Evolutionary conservation across 2,113 vertebrate species (phyloP).

Genomic region (Scomber japonicus): DNA sequence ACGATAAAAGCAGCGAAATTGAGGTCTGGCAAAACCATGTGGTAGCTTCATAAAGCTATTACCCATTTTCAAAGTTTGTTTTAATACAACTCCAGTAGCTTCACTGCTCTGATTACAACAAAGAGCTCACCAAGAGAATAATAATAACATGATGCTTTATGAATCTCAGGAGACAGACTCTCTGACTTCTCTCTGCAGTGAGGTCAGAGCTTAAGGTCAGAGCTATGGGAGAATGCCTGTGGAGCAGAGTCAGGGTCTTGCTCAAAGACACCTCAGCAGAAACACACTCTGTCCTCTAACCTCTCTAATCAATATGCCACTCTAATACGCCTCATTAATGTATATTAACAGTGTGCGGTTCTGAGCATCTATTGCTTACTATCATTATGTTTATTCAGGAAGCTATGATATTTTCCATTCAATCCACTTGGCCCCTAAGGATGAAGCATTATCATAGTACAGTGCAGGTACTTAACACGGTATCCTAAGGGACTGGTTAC

Average conservation of each 20-base stretch:
- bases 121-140: neutral
- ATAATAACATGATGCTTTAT: neutral
- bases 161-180: neutral
- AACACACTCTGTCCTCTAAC: slow-evolving; percentile 22
- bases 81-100: neutral
- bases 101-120: neutral
- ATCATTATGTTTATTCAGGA: slow-evolving; percentile 31
- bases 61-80: neutral
- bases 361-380: slow-evolving; percentile 15
- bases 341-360: neutral
- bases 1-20: neutral
- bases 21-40: neutral
- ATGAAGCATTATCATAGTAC: slow-evolving; percentile 37
- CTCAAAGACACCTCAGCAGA: slow-evolving; percentile 23
- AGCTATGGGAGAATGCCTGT: neutral
- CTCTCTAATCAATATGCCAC: slow-evolving; percentile 34
- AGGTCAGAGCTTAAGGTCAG: slow-evolving; percentile 17
- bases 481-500: slow-evolving; percentile 36
- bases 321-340: neutral
- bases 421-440: slow-evolving; percentile 15
- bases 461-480: slow-evolving; percentile 40
- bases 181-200: slow-evolving; percentile 1
- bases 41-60: neutral
- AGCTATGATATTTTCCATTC: neutral
- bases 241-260: slow-evolving; percentile 18